These are phyloP conservation scores for Cisticola juncidis DNA, from an alignment of 2,113 vertebrate species.

Conservation along the genomic window DNA sequence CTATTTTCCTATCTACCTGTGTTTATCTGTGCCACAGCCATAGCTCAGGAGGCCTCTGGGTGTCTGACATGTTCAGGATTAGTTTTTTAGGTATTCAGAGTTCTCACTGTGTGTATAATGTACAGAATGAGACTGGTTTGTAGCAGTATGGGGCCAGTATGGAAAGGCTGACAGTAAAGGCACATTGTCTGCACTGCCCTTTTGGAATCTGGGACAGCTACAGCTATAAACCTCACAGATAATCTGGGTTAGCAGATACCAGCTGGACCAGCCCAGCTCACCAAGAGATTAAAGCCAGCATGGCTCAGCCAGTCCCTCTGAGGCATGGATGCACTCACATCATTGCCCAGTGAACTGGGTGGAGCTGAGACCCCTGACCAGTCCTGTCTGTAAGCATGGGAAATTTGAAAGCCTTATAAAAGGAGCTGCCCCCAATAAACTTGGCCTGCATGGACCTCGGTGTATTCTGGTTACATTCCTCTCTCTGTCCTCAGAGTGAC, in stretches of 20 bases:
- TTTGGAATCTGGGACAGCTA: background rate
- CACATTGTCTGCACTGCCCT: background rate
- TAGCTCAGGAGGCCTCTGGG: background rate
- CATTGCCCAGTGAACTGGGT: background rate
- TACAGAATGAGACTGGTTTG: background rate
- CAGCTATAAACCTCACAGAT: background rate
- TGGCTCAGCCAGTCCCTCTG: background rate
- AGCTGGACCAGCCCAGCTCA: background rate
- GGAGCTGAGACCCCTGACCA: background rate
- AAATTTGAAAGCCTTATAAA: background rate
- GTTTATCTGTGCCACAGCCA: background rate
- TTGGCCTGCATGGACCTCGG: background rate
- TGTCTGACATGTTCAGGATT: background rate
- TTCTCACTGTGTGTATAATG: background rate
- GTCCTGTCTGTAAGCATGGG: background rate
- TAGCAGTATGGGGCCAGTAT: background rate
- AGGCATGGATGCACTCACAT: background rate
- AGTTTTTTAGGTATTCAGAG: background rate
- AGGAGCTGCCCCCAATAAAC: background rate
- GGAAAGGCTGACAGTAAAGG: background rate
- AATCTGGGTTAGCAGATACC: background rate
- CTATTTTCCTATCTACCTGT: background rate
- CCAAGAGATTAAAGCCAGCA: background rate
- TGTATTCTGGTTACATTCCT: background rate
- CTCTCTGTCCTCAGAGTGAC: background rate